These are phyloP conservation scores for Trissolcus basalis DNA, from an alignment of 1,140 invertebrate species.

Conservation along the genomic window DNA sequence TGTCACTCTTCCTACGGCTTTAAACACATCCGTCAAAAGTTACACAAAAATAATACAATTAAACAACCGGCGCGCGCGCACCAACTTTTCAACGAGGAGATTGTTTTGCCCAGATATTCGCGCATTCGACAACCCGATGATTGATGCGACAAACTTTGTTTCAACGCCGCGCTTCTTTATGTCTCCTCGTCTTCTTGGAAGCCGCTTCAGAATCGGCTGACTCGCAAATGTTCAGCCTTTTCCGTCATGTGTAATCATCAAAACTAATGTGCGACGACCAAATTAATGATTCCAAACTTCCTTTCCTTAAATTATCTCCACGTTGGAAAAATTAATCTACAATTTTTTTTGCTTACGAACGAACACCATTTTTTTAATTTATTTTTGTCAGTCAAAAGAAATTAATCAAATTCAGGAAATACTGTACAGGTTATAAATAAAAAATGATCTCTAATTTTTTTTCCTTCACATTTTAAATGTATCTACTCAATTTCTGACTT, in stretches of 20 bases:
- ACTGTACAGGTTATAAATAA: no score
- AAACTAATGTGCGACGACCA: not conserved
- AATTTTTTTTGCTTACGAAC: no score
- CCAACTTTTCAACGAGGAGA: slow-evolving; percentile 10
- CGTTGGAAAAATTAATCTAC: no score
- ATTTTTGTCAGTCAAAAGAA: no score
- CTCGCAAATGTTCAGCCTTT: slow-evolving; percentile 32
- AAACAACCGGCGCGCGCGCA: slow-evolving; percentile 9
- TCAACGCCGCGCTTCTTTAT: slow-evolving; percentile 6
- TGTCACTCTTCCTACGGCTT: slow-evolving; percentile 42
- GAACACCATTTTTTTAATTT: no score
- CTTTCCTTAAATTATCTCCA: no score
- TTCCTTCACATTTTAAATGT: slow-evolving; percentile 7
- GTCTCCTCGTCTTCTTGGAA: no score
- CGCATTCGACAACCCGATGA: slow-evolving; percentile 42
- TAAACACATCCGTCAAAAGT: slow-evolving; percentile 52
- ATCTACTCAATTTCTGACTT: slow-evolving; percentile 37
- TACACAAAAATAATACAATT: slow-evolving; percentile 54
- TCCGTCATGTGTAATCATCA: slow-evolving; percentile 4
- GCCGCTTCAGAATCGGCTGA: slow-evolving; percentile 27
- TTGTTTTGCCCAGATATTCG: slow-evolving; percentile 19
- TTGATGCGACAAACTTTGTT: slow-evolving; percentile 45
- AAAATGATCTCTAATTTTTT: no score
- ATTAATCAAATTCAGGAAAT: no score
- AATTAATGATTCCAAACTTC: no score